Conservation (phyloP, 1,140 invertebrate species). For the Zaprionus davidi region DNA sequence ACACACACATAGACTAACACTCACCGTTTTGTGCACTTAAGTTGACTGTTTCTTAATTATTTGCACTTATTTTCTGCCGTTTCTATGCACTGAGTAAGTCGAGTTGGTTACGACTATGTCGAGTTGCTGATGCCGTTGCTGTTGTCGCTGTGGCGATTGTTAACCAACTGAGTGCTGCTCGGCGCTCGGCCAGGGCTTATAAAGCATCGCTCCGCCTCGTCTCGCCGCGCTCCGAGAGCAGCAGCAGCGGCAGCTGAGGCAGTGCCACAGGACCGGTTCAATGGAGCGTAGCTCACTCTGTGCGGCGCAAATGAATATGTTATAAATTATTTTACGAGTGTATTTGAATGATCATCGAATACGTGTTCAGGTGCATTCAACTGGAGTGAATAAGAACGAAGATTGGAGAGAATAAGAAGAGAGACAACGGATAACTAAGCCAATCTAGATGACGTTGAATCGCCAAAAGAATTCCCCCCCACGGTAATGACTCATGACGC, state of each 20-base stretch:
- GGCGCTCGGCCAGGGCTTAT: slow-evolving; percentile 54
- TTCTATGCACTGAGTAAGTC: slow-evolving; percentile 17
- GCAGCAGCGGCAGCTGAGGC: slow-evolving; percentile 5
- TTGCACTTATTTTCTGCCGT: slow-evolving; percentile 60
- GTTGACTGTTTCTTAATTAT: slow-evolving; percentile 72
- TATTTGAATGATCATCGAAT: background rate
- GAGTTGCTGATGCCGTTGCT: slow-evolving; percentile 46
- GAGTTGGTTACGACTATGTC: background rate
- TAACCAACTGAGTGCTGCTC: slow-evolving; percentile 69
- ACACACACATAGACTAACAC: slow-evolving; percentile 29
- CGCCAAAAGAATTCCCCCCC: slow-evolving; percentile 16
- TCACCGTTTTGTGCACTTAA: slow-evolving; percentile 73
- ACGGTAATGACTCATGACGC: slow-evolving; percentile 4
- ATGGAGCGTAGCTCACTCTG: background rate
- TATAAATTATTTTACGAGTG: slow-evolving; percentile 19
- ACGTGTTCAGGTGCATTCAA: slow-evolving; percentile 4
- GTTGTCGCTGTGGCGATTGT: slow-evolving; percentile 36
- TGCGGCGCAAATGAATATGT: slow-evolving; percentile 16
- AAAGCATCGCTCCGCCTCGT: slow-evolving; percentile 51
- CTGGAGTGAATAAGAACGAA: background rate
- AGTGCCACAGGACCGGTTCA: slow-evolving; percentile 71
- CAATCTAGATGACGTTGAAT: background rate
- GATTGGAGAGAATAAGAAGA: background rate
- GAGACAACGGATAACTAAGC: background rate
- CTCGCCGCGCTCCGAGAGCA: slow-evolving; percentile 13